Evolutionary conservation across 2,888 invertebrate genomes (phyloP).

Genomic region (Drosophila suboccidentalis): DNA sequence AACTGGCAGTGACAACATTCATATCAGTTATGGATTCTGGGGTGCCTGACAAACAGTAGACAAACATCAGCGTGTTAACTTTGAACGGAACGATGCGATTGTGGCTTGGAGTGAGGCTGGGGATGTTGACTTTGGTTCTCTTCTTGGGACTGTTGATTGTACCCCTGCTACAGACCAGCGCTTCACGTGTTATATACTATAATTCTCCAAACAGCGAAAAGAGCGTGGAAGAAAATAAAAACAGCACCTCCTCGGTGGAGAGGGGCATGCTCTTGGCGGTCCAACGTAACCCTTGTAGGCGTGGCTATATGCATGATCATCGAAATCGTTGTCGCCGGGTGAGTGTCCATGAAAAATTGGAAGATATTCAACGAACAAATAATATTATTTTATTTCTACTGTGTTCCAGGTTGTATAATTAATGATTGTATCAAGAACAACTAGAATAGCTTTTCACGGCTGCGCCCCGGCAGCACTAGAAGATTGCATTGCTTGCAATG

Average conservation of each 20-base stretch:
- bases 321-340: constrained; percentile 73
- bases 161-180: constrained; percentile 5
- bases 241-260: constrained; percentile 34
- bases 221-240: constrained; percentile 17
- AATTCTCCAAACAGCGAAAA: constrained; percentile 41
- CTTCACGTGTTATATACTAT: constrained; percentile 62
- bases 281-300: constrained; percentile 42
- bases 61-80: constrained; percentile 13
- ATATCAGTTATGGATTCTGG: constrained; percentile 15
- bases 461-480: constrained; percentile 32
- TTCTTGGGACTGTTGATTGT: constrained; percentile 15
- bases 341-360: constrained; percentile 22
- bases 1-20: constrained; percentile 2
- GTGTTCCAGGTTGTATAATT: constrained; percentile 50
- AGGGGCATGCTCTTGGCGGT: constrained; percentile 69
- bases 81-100: constrained; percentile 38
- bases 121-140: constrained; percentile 15
- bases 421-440: constrained; percentile 18
- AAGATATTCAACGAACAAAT: background rate
- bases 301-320: constrained; percentile 66
- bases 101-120: background rate
- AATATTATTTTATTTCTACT: background rate
- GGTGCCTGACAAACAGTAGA: constrained; percentile 19
- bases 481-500: background rate
- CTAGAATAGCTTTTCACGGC: constrained; percentile 23